These are phyloP conservation scores for Sebastes reedi DNA, from an alignment of 2,797 vertebrate species.

Conservation along the genomic window DNA sequence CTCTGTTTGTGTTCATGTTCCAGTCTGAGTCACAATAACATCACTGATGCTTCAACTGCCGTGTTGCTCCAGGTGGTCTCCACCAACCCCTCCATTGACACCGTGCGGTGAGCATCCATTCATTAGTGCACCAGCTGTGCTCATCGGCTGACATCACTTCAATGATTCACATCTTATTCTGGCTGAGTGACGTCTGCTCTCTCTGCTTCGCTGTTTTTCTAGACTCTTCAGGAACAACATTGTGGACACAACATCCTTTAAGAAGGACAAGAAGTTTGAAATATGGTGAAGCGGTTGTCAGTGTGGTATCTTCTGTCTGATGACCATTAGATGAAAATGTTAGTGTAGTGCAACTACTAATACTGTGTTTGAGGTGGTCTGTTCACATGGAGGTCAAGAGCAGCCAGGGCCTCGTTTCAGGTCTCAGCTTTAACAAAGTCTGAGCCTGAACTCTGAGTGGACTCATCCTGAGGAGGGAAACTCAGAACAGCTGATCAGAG, in stretches of 20 bases:
- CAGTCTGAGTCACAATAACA: slow-evolving; percentile 65
- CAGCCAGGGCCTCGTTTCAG: no score
- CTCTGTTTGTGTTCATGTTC: slow-evolving; percentile 7
- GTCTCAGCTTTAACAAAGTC: no score
- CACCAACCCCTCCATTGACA: slow-evolving; percentile 13
- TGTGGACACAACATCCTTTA: slow-evolving; percentile 13
- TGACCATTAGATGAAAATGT: neutral
- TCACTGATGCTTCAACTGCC: slow-evolving; percentile 42
- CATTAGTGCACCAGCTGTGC: neutral
- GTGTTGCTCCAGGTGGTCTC: slow-evolving; percentile 38
- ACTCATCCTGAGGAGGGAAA: no score
- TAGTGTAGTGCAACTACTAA: neutral
- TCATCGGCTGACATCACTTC: neutral
- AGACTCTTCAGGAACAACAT: slow-evolving; percentile 64
- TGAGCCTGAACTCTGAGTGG: no score
- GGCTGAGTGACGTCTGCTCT: neutral
- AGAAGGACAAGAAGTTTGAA: slow-evolving; percentile 40
- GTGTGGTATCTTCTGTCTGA: neutral
- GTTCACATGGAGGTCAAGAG: neutral
- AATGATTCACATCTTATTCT: neutral
- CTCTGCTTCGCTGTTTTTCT: neutral
- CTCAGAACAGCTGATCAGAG: no score
- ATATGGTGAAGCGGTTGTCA: slow-evolving; percentile 26
- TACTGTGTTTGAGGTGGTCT: neutral
- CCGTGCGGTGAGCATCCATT: slow-evolving; percentile 52